Conservation (phyloP, 2,888 invertebrate genomes). For the Ctenicera cuprea region DNA sequence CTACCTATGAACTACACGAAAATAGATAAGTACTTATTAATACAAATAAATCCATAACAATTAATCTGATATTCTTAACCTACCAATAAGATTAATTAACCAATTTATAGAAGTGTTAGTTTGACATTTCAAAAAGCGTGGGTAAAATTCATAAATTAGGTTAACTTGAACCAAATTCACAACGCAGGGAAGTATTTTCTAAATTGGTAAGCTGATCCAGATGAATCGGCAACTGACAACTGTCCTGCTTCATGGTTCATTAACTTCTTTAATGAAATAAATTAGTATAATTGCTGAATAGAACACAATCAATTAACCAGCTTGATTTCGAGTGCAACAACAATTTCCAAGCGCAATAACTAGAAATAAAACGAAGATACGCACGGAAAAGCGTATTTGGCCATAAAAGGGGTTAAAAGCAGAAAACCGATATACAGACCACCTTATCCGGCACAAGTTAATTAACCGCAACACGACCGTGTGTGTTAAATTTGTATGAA, state of each 20-base stretch:
- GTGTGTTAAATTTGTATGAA: slow-evolving; percentile 3
- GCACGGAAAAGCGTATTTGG: not conserved
- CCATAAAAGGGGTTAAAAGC: slow-evolving; percentile 25
- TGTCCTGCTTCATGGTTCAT: slow-evolving; percentile 5
- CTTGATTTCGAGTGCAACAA: not conserved
- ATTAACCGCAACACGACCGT: slow-evolving; percentile 3
- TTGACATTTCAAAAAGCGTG: slow-evolving; percentile 8
- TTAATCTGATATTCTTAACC: no score
- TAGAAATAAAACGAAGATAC: not conserved
- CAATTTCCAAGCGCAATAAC: not conserved
- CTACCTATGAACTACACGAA: no score
- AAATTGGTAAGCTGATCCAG: not conserved
- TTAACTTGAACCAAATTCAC: slow-evolving; percentile 1
- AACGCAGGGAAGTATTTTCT: not conserved
- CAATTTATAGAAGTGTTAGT: not conserved
- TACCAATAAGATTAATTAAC: no score
- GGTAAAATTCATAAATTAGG: slow-evolving; percentile 13
- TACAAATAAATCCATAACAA: no score
- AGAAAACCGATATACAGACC: slow-evolving; percentile 16
- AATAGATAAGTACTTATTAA: no score
- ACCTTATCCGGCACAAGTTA: not conserved
- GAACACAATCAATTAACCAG: slow-evolving; percentile 5
- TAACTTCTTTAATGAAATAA: slow-evolving; percentile 3
- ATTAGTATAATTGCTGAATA: not conserved
- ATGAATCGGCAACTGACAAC: not conserved